Conservation (phyloP, 2,888 invertebrate species). For the Noctuana brunneofusca region DNA sequence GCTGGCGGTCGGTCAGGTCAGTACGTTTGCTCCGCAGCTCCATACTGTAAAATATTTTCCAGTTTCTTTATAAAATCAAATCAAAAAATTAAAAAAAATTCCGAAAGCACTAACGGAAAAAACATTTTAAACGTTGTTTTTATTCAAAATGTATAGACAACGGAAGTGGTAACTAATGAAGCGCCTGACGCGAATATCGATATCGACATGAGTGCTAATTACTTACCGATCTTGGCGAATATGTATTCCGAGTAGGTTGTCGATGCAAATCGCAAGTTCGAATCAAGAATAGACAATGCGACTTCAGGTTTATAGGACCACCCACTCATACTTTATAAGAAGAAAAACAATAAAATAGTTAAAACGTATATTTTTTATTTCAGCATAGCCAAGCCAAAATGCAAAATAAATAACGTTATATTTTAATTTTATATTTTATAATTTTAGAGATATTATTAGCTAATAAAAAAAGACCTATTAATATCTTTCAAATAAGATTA, state of each 20-base stretch:
- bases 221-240: conserved; percentile 69
- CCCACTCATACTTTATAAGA: conserved; percentile 50
- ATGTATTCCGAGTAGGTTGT: conserved; percentile 76
- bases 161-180: conserved; percentile 61
- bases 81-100: conserved; percentile 33
- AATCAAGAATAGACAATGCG: conserved; percentile 81
- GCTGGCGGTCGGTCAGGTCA: conserved; percentile 72
- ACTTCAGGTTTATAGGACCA: conserved; percentile 76
- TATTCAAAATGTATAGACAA: conserved; percentile 36
- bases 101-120: conserved; percentile 5
- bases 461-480: too few relatives aligned
- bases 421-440: too few relatives aligned
- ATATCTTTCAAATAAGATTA: too few relatives aligned
- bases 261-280: conserved; percentile 81
- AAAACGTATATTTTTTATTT: not conserved
- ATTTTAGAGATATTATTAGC: too few relatives aligned
- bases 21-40: conserved; percentile 52
- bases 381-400: too few relatives aligned
- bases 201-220: conserved; percentile 74
- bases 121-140: conserved; percentile 26
- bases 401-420: too few relatives aligned
- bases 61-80: conserved; percentile 48
- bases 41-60: conserved; percentile 45
- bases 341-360: not conserved
- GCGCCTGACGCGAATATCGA: conserved; percentile 69